A percentile compares a stretch with the other conserved stretches of the same genome.
phyloP scores from a whole-genome alignment of 1,140 invertebrate genomes.

The Aphaenogaster rudis region DNA sequence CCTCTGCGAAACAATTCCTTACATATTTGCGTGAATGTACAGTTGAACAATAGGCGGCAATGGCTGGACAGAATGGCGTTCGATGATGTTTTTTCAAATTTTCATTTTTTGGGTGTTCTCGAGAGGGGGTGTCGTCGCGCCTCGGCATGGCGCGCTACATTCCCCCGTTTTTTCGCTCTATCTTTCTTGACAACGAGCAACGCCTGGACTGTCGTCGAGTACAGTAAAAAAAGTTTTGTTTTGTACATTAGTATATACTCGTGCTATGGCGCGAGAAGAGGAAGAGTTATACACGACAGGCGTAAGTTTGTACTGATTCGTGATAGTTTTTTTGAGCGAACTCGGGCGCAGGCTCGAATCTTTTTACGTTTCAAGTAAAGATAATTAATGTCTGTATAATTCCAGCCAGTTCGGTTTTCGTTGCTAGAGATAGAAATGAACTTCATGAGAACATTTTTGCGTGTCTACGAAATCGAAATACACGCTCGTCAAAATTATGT shows the following conservation, averaged over 20 bases:
- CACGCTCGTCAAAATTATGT: background rate
- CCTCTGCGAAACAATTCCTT: conserved; percentile 38
- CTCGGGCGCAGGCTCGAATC: conserved; percentile 39
- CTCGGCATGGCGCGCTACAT: background rate
- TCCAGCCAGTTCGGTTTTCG: background rate
- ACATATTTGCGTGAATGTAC: conserved; percentile 72
- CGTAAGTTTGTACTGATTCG: conserved; percentile 54
- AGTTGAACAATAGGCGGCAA: conserved; percentile 85
- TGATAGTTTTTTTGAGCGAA: conserved; percentile 8
- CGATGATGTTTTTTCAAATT: conserved; percentile 62
- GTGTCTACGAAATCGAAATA: background rate
- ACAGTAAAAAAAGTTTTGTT: conserved; percentile 58
- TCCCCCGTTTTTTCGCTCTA: background rate
- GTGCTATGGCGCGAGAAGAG: conserved; percentile 23
- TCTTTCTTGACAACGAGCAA: conserved; percentile 56
- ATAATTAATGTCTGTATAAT: background rate
- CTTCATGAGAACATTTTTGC: background rate
- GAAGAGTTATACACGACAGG: conserved; percentile 24
- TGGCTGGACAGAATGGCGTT: conserved; percentile 82
- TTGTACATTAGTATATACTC: conserved; percentile 50
- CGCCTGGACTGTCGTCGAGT: conserved; percentile 58
- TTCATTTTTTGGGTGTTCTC: conserved; percentile 8
- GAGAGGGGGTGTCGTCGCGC: background rate
- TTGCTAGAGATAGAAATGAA: background rate
- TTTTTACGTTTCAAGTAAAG: background rate